Evolutionary conservation across 2,113 vertebrate genomes (phyloP).

Genomic region (Stomatorhinus ivindoensis): DNA sequence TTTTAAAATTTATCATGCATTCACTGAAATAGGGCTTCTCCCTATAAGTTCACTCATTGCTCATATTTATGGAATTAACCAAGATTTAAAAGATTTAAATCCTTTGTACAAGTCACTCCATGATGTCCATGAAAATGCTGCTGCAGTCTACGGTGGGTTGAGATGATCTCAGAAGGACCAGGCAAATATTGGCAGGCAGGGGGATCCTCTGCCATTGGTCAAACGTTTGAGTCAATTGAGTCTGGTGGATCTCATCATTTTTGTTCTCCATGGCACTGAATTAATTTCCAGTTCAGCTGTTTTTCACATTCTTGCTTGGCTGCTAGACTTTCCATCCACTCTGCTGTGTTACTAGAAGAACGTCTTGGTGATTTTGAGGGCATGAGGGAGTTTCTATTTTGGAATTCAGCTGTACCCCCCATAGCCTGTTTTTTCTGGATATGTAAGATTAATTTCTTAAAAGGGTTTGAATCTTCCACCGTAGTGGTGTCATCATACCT

Average conservation of each 20-base stretch:
- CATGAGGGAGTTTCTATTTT: neutral
- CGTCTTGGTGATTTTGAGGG: neutral
- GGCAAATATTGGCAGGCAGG: neutral
- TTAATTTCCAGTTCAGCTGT: neutral
- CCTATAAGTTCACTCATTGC: neutral
- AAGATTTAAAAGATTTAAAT: neutral
- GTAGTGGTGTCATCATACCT: neutral
- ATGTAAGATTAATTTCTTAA: neutral
- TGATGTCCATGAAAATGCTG: neutral
- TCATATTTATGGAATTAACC: neutral
- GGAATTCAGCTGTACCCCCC: neutral
- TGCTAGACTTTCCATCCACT: neutral
- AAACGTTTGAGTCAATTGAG: neutral
- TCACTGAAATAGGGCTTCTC: neutral
- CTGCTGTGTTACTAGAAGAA: neutral
- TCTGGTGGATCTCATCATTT: neutral
- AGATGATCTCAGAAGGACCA: neutral
- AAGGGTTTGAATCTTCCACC: neutral
- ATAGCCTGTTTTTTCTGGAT: neutral
- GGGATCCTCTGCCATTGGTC: neutral
- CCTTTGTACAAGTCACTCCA: neutral
- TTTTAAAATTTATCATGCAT: neutral
- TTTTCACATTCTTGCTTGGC: neutral
- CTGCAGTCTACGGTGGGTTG: neutral
- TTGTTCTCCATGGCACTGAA: neutral